Evolutionary conservation across 2,797 vertebrate genomes (phyloP), one percentile per base, ranked within the genome.

Genomic region (Etheostoma perlongum): DNA sequence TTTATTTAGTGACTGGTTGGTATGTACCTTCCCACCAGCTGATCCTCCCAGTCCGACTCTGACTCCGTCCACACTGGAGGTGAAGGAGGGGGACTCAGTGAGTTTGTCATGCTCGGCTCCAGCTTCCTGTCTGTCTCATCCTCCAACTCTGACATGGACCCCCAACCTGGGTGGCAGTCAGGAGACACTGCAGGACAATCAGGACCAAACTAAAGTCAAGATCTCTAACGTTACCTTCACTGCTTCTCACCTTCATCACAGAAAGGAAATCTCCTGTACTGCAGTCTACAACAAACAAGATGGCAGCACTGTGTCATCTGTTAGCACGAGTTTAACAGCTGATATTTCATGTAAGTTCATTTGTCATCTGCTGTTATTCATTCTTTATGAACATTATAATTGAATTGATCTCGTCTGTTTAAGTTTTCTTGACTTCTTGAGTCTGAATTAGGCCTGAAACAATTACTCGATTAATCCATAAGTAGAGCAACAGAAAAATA

Each of bases 151-250:
- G 72, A 76, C 68, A 25, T 88, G 86, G 86, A 85, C 47, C 63
- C 57, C 59, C 27, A 21, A 3, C 19, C 81, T 86, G 74, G 85
- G 74, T 8, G 4, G 55, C 33, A 72, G 5, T 82, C 68, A 79
- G 70, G 79, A 85, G 64, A 78, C 61, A 23, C 70, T 88, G 83
- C 19, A 59, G 60, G 69, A 88, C n/a, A 79, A 81, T 36, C 4
- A 8, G 42, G 51, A 86, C 83, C 57, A 74, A 79, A 90, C 80
- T 48, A 71, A 76, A 72, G 49, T 70, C 46, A 21, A 11, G 69
- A 75, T 16, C 53, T 93, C 91, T 59, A 66, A 66, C 27, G 15
- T 92, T 63, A 85, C 0, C 67, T 89, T 92, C 85, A 90, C 33
- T 52, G 82, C 85, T 47, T 86, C 88, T 73, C 48, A 49, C n/a